Conservation (phyloP, 2,113 vertebrate genomes). For the Hiodon tergisus region DNA sequence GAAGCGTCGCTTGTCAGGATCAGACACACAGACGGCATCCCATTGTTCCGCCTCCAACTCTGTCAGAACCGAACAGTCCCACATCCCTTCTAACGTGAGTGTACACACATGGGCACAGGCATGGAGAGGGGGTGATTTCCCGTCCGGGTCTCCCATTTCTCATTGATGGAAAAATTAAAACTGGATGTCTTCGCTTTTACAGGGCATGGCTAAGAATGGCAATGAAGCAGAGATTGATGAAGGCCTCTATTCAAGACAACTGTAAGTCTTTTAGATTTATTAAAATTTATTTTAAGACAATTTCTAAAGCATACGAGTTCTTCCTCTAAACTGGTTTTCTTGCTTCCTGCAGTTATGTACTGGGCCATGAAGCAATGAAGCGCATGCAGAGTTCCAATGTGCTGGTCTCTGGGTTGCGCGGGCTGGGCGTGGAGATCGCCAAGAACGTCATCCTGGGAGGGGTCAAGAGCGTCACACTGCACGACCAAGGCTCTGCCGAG, state of each 20-base stretch:
- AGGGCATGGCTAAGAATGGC: constrained; percentile 97
- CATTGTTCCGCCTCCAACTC: constrained; percentile 79
- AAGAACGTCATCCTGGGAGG: constrained; percentile 89
- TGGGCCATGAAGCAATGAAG: constrained; percentile 91
- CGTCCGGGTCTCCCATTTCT: too few species aligned
- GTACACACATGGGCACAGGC: too few species aligned
- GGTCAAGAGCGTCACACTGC: constrained; percentile 81
- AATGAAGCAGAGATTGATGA: constrained; percentile 91
- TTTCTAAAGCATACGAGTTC: neutral
- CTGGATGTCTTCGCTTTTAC: constrained; percentile 16
- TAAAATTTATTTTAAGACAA: too few species aligned
- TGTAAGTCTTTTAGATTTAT: constrained; percentile 60
- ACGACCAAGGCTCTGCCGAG: constrained; percentile 75
- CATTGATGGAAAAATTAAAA: too few species aligned
- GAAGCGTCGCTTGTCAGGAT: constrained; percentile 95
- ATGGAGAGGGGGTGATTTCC: too few species aligned
- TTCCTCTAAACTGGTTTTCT: too few species aligned
- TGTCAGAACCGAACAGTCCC: constrained; percentile 73
- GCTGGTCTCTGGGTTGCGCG: constrained; percentile 80
- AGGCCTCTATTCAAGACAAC: constrained; percentile 90
- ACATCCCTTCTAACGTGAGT: constrained; percentile 83
- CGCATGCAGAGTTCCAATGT: constrained; percentile 84
- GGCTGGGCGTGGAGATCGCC: constrained; percentile 85
- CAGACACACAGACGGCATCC: constrained; percentile 91
- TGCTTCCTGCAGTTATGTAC: constrained; percentile 68